Conservation (phyloP, 2,888 invertebrate genomes). For the Nemurella pictetii region DNA sequence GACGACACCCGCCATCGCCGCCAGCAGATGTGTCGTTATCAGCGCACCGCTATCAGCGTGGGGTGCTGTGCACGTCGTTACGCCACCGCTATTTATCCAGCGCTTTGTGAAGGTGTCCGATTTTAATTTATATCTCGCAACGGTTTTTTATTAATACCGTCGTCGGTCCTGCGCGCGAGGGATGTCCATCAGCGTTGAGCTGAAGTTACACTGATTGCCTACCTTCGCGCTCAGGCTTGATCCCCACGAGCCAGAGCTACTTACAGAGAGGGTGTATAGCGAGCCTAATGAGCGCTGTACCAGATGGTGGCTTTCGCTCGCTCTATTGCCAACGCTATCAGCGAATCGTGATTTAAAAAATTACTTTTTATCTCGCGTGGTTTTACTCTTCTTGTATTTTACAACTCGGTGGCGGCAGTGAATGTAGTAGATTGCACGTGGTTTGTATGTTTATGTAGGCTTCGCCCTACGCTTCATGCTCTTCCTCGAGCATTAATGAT, state of each 20-base stretch:
- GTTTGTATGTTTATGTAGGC: no score
- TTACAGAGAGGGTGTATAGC: no score
- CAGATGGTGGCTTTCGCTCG: neutral
- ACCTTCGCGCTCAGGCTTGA: neutral
- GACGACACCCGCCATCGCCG: neutral
- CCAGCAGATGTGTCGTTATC: constrained; percentile 3
- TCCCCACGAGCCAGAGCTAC: neutral
- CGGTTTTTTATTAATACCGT: neutral
- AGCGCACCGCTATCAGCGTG: neutral
- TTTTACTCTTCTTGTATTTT: neutral
- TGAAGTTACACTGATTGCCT: neutral
- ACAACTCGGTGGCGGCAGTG: neutral
- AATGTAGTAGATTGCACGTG: neutral
- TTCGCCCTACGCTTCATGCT: neutral
- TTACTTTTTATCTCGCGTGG: neutral
- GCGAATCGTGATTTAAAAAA: neutral
- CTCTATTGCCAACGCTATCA: neutral
- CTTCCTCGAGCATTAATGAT: neutral
- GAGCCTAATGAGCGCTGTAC: neutral
- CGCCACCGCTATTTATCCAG: neutral
- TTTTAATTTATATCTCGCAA: neutral
- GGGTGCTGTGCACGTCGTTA: no score
- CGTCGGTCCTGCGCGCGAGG: neutral
- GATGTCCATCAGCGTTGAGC: neutral
- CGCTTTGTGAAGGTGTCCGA: constrained; percentile 9